phyloP scores from a whole-genome alignment of 1,140 invertebrate genomes.

The Drosophila funebris region DNA sequence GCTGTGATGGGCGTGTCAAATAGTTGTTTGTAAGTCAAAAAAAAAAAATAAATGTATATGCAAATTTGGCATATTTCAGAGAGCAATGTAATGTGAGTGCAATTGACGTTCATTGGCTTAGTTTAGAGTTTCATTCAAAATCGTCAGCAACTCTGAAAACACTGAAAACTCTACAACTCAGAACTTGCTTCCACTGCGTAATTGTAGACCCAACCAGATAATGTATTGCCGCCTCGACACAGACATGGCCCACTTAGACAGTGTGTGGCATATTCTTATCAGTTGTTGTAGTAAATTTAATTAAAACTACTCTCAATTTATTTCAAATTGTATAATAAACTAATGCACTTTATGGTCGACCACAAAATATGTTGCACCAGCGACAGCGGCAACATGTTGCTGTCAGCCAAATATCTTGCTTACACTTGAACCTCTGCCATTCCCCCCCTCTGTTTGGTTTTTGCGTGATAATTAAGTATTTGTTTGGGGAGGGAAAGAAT shows the following conservation, averaged over 20 bases:
- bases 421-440: no score
- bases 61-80: conserved; percentile 17
- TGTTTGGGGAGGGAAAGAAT: conserved; percentile 34
- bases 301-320: conserved; percentile 28
- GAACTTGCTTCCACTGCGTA: conserved; percentile 40
- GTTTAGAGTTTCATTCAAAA: conserved; percentile 22
- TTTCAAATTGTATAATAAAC: conserved; percentile 19
- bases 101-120: conserved; percentile 43
- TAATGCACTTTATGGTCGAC: conserved; percentile 7
- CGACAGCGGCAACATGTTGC: conserved; percentile 19
- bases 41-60: conserved; percentile 11
- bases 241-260: conserved; percentile 27
- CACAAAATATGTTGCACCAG: background rate
- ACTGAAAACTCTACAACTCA: conserved; percentile 11
- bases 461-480: conserved; percentile 17
- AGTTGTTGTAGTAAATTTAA: conserved; percentile 24
- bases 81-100: conserved; percentile 17
- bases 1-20: background rate
- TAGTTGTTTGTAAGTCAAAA: conserved; percentile 4
- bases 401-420: background rate
- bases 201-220: conserved; percentile 29
- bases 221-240: background rate
- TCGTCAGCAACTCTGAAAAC: conserved; percentile 25
- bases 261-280: conserved; percentile 15
- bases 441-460: background rate